Evolutionary conservation across 2,888 invertebrate genomes (phyloP).

Genomic region (Acrobasis consociella): DNA sequence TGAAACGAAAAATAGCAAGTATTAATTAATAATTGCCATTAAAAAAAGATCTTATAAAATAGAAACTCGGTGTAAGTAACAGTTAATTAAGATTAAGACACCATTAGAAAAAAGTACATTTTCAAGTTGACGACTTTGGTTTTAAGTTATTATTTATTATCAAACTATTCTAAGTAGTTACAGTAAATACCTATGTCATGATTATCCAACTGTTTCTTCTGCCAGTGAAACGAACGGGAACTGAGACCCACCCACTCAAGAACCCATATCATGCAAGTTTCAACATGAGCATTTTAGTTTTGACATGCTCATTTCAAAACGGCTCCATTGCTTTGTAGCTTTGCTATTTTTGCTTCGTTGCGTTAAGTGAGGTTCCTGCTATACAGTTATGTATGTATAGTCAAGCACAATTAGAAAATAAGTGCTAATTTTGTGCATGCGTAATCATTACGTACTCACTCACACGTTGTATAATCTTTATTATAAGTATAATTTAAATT

Average conservation of each 20-base stretch:
- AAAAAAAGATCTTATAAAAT: too few species aligned
- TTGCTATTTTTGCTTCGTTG: too few species aligned
- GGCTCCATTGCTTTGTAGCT: too few species aligned
- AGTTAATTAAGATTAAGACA: too few species aligned
- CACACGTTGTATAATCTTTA: constrained; percentile 18
- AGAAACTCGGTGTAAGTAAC: too few species aligned
- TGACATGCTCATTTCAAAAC: constrained; percentile 34
- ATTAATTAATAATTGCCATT: too few species aligned
- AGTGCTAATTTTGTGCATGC: constrained; percentile 10
- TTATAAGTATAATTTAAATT: constrained; percentile 9
- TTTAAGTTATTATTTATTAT: not conserved
- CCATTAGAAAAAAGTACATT: too few species aligned
- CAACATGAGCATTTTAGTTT: constrained; percentile 46
- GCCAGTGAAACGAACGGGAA: not conserved
- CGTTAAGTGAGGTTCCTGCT: not conserved
- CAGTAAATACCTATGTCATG: not conserved
- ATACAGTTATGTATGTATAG: constrained; percentile 17
- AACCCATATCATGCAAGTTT: constrained; percentile 49
- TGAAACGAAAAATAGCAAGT: too few species aligned
- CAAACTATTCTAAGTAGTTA: not conserved
- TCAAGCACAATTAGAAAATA: constrained; percentile 23
- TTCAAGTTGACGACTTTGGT: not conserved
- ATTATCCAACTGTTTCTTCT: constrained; percentile 1
- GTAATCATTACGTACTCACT: constrained; percentile 16
- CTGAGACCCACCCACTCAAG: constrained; percentile 22